phyloP scores from a whole-genome alignment of 2,113 vertebrate genomes.

The Mola mola region DNA sequence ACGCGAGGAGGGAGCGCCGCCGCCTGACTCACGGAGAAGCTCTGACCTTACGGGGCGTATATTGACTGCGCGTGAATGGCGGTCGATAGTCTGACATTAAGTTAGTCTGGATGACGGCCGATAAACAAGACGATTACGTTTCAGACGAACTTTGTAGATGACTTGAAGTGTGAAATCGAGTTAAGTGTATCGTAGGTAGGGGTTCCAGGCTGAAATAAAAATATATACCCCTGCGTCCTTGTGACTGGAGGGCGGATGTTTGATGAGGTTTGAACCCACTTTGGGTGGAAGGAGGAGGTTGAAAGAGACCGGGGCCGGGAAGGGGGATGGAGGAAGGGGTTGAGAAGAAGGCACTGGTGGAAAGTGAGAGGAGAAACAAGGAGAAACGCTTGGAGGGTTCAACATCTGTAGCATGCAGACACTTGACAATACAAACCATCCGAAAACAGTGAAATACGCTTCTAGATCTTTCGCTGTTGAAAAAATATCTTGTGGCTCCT shows the following conservation, averaged over 20 bases:
- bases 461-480: constrained; percentile 41
- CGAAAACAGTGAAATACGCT: constrained; percentile 23
- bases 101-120: constrained; percentile 73
- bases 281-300: constrained; percentile 41
- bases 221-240: constrained; percentile 47
- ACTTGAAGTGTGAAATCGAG: constrained; percentile 82
- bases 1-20: too few relatives aligned
- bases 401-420: constrained; percentile 77
- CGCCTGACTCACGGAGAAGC: constrained; percentile 26
- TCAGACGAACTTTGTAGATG: constrained; percentile 76
- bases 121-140: constrained; percentile 82
- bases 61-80: constrained; percentile 75
- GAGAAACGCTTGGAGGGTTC: constrained; percentile 49
- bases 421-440: constrained; percentile 78
- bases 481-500: constrained; percentile 63
- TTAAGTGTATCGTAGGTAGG: constrained; percentile 78
- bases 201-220: constrained; percentile 70
- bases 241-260: constrained; percentile 58
- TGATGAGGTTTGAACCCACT: constrained; percentile 37
- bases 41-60: constrained; percentile 54
- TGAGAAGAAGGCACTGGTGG: constrained; percentile 19
- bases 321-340: not conserved
- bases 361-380: constrained; percentile 33
- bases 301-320: constrained; percentile 15
- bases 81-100: constrained; percentile 61